Conservation (phyloP, 2,113 vertebrate species). For the Leucoraja erinaceus region DNA sequence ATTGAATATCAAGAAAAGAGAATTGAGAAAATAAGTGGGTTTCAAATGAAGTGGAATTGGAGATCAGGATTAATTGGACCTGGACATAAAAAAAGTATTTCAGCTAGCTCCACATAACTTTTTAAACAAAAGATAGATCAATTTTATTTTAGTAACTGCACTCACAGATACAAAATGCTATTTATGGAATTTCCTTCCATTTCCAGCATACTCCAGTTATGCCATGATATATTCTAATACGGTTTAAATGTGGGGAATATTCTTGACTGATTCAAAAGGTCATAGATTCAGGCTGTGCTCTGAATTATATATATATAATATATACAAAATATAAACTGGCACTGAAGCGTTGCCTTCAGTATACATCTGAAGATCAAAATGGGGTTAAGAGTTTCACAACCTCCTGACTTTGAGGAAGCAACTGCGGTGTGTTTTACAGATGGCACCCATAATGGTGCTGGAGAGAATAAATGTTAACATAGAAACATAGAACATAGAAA, state of each 20-base stretch:
- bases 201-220: neutral
- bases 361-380: neutral
- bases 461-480: too few species aligned
- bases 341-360: neutral
- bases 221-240: neutral
- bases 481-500: too few species aligned
- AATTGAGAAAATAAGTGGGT: neutral
- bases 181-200: neutral
- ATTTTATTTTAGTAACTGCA: neutral
- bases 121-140: neutral
- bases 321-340: neutral
- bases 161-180: neutral
- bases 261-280: neutral
- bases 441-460: too few species aligned
- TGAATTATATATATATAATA: neutral
- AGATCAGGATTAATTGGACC: neutral
- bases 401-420: neutral
- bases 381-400: neutral
- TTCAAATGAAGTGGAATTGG: neutral
- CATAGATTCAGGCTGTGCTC: neutral
- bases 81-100: neutral
- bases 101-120: neutral
- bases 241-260: neutral
- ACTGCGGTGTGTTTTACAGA: too few species aligned
- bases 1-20: neutral